These are phyloP conservation scores for Trypoxylus dichotomus DNA, from an alignment of 1,140 invertebrate species.

Conservation along the genomic window DNA sequence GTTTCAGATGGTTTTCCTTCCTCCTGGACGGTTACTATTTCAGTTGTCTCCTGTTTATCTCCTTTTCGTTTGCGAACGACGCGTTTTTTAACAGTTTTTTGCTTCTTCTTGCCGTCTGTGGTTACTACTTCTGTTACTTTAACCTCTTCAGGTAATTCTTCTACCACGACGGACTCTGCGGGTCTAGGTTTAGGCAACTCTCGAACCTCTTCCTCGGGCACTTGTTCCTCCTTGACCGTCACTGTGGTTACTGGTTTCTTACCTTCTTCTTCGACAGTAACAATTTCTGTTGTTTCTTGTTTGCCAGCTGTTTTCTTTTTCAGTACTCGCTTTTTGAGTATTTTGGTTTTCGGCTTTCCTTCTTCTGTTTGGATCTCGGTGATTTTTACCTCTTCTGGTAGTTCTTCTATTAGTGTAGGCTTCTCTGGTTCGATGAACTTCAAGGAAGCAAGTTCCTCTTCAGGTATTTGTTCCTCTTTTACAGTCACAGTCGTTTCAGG, in stretches of 20 bases:
- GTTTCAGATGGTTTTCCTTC: conserved; percentile 48
- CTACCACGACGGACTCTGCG: background rate
- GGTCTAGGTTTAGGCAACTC: too few relatives aligned
- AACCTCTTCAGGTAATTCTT: conserved; percentile 33
- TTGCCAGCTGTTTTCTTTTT: conserved; percentile 47
- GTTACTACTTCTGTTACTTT: conserved; percentile 36
- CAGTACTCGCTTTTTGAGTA: conserved; percentile 44
- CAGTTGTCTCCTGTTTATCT: conserved; percentile 39
- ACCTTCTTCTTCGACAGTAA: conserved; percentile 47
- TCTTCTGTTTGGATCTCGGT: conserved; percentile 46
- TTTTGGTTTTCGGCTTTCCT: conserved; percentile 45
- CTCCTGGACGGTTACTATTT: conserved; percentile 52
- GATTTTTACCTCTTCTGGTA: conserved; percentile 52
- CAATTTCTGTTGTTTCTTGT: conserved; percentile 48
- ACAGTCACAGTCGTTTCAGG: conserved; percentile 49
- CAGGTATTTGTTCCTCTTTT: conserved; percentile 48
- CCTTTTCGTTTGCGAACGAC: conserved; percentile 50
- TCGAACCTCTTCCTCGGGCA: conserved; percentile 20
- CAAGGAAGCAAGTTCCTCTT: conserved; percentile 42
- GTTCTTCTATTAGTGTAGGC: conserved; percentile 41
- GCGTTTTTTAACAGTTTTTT: conserved; percentile 31
- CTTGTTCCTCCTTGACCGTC: conserved; percentile 48
- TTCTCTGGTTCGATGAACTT: conserved; percentile 36
- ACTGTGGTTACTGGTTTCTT: conserved; percentile 49
- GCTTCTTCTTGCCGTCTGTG: conserved; percentile 36